Conservation (phyloP, 2,888 invertebrate species). For the Anodontia alba region DNA sequence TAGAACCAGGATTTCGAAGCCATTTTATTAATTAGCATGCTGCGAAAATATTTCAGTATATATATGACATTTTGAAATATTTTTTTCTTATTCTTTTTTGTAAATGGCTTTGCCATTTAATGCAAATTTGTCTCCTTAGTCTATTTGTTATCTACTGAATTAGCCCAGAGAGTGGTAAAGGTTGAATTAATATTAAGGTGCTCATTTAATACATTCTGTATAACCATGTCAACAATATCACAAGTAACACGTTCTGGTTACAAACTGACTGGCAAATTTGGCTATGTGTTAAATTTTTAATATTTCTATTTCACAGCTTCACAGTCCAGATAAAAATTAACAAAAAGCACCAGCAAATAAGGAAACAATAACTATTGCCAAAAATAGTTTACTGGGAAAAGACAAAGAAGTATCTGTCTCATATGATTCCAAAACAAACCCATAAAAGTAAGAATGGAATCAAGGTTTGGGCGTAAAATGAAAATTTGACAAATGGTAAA, state of each 20-base stretch:
- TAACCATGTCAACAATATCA: no score
- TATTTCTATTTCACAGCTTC: neutral
- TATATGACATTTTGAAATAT: no score
- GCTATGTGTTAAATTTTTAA: neutral
- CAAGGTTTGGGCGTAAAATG: neutral
- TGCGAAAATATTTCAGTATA: no score
- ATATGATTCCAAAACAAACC: neutral
- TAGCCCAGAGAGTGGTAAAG: no score
- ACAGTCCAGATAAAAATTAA: neutral
- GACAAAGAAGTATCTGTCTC: neutral
- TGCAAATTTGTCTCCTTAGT: no score
- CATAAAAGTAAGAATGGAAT: neutral
- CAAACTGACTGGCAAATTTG: neutral
- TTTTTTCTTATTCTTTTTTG: no score
- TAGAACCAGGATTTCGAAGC: no score
- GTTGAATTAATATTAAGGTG: no score
- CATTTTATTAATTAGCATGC: no score
- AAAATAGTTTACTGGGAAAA: conserved; percentile 10
- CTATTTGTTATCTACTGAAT: no score
- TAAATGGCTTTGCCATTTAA: no score
- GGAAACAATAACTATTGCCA: neutral
- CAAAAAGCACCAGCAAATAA: neutral
- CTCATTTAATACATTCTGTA: no score
- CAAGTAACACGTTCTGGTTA: neutral
- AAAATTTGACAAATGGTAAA: neutral